Percentiles rank a stretch among this genome's conserved stretches.
Conservation (phyloP, 1,140 invertebrate genomes). For the Solen grandis region DNA sequence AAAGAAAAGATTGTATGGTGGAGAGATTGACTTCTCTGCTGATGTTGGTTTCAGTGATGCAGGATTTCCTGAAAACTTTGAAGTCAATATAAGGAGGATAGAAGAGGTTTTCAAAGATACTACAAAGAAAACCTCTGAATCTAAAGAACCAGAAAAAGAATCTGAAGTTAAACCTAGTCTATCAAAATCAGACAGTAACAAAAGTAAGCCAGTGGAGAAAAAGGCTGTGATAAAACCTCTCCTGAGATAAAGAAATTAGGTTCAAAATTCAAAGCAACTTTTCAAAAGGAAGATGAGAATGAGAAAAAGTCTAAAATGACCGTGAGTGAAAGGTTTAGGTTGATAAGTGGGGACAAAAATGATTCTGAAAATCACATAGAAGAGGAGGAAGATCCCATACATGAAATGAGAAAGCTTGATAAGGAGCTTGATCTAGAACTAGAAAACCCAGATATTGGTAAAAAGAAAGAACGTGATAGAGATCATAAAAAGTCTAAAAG, state of each 20-base stretch:
- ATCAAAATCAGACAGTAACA: neutral
- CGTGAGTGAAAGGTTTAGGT: slow-evolving; percentile 52
- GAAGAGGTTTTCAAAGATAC: slow-evolving; percentile 47
- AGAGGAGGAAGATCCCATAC: slow-evolving; percentile 45
- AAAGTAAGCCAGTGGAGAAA: neutral
- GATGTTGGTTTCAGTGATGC: slow-evolving; percentile 46
- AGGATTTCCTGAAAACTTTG: slow-evolving; percentile 38
- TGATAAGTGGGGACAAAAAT: slow-evolving; percentile 6
- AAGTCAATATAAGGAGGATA: slow-evolving; percentile 40
- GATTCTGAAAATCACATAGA: neutral
- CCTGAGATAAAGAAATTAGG: slow-evolving; percentile 15
- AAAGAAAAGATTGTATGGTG: slow-evolving; percentile 43
- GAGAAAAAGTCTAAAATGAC: slow-evolving; percentile 79
- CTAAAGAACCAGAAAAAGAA: neutral
- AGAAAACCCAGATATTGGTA: slow-evolving; percentile 30
- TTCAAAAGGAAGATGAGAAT: slow-evolving; percentile 76
- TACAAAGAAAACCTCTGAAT: neutral
- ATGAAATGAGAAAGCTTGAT: slow-evolving; percentile 54
- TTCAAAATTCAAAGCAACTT: slow-evolving; percentile 28
- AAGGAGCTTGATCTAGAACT: slow-evolving; percentile 49
- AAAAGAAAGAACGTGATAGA: slow-evolving; percentile 36
- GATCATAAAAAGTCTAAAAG: slow-evolving; percentile 36
- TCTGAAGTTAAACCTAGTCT: neutral
- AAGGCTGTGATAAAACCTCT: neutral
- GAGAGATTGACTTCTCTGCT: slow-evolving; percentile 38